Evolutionary conservation across 2,888 invertebrate species (phyloP), one percentile per base, ranked within the genome.

Genomic region (Euzetes globulus): DNA sequence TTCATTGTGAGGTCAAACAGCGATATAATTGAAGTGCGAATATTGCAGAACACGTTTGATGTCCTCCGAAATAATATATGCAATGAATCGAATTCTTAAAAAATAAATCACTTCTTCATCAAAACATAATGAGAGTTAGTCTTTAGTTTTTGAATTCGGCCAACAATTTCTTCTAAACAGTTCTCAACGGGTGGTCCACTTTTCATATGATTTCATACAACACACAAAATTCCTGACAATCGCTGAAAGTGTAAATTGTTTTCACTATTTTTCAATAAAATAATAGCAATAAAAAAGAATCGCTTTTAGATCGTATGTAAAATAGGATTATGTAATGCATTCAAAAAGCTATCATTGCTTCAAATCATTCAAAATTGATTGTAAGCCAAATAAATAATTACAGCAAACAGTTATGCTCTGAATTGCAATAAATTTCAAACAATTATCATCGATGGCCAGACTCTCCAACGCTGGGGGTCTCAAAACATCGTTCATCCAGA

Each of bases 1-100:
- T 63, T 63, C 63, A 63, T 63, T 63, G 63, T 63, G 19, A 63
- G 63, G 63, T 63, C 63, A 63, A 63, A 63, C 27, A 63, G 63
- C 33, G 17, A 19, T 63, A n/a, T 63, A 63, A 63, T 58, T 63
- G 63, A 63, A 33, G 63, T 63, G 33, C 63, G n/a, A 33, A n/a
- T 55, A 55, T 55, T 22, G 22, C 9, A 55, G 22, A 27, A 33
- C 63, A 63, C 63, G 63, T 63, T 33, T 63, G 33, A 63, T 63
- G 63, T 63, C 58, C 25, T 58, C 58, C 50, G 50, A 50, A 11
- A 33, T 33, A 63, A 33, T 33, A 63, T 63, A 63, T 63, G 63
- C 63, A 63, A 58, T 50, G 55, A 19, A 55, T 63, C 63, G 63
- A 63, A 63, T 63, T 33, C 63, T 37, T 29, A 25, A n/a, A 33